These are phyloP conservation scores for Cheilosia variabilis DNA, from an alignment of 2,888 invertebrate species.

Conservation along the genomic window DNA sequence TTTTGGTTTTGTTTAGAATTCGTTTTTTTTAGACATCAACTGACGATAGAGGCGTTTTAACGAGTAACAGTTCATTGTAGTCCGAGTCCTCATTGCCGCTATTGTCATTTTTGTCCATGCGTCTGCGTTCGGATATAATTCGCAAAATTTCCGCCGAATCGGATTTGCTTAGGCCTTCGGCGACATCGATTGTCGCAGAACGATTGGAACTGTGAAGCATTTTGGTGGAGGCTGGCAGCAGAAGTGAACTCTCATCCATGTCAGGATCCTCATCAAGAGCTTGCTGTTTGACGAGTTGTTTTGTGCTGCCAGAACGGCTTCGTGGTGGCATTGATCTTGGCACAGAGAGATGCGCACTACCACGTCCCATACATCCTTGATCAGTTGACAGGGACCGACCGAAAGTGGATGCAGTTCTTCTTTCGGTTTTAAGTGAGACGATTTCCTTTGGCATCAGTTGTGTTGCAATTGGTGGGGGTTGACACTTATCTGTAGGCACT, in stretches of 20 bases:
- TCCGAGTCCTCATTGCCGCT: conserved; percentile 83
- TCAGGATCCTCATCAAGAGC: conserved; percentile 85
- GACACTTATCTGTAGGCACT: conserved; percentile 47
- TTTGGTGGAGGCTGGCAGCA: conserved; percentile 80
- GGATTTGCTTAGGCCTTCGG: conserved; percentile 80
- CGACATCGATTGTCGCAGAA: conserved; percentile 70
- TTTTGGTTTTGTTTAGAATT: conserved; percentile 25
- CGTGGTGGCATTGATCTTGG: conserved; percentile 83
- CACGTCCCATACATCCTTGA: conserved; percentile 79
- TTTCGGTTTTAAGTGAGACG: conserved; percentile 45
- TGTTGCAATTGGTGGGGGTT: conserved; percentile 48
- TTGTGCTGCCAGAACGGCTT: conserved; percentile 84
- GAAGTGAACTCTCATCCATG: conserved; percentile 85
- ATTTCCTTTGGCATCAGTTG: conserved; percentile 56
- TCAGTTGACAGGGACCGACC: conserved; percentile 82
- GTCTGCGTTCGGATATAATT: conserved; percentile 83
- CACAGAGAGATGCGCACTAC: conserved; percentile 81
- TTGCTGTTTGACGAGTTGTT: conserved; percentile 86
- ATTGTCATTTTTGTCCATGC: conserved; percentile 82
- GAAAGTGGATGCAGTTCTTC: conserved; percentile 73
- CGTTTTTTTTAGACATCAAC: conserved; percentile 77
- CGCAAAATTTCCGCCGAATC: conserved; percentile 83
- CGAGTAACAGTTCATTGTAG: conserved; percentile 82
- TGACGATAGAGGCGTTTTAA: conserved; percentile 82
- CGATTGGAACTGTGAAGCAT: conserved; percentile 48